Evolutionary conservation across 1,140 invertebrate species (phyloP).

Genomic region (Drosophila kepulauana): DNA sequence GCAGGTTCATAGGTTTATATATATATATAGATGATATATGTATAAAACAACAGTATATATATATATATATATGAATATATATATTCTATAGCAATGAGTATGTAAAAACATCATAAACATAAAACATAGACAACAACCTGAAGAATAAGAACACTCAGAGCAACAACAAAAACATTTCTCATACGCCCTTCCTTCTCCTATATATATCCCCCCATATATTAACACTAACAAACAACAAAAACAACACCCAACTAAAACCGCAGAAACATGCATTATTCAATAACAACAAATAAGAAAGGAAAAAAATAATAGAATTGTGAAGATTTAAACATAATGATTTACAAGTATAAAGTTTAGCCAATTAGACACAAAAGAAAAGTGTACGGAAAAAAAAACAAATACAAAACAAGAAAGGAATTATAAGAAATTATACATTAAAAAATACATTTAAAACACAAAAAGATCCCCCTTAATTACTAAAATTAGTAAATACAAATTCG

Average conservation of each 20-base stretch:
- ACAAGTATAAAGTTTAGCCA: conserved; percentile 79
- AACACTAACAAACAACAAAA: conserved; percentile 58
- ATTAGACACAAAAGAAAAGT: conserved; percentile 73
- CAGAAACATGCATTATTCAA: conserved; percentile 56
- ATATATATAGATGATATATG: conserved; percentile 44
- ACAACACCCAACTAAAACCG: conserved; percentile 43
- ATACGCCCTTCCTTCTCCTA: conserved; percentile 51
- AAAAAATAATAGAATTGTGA: conserved; percentile 70
- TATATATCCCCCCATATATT: conserved; percentile 6
- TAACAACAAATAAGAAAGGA: conserved; percentile 33
- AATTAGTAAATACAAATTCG: conserved; percentile 82
- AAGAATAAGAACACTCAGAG: conserved; percentile 38
- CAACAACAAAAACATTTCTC: conserved; percentile 69
- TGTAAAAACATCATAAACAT: conserved; percentile 58
- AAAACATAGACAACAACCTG: conserved; percentile 45
- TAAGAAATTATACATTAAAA: conserved; percentile 76
- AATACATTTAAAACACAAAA: conserved; percentile 59
- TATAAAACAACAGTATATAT: conserved; percentile 25
- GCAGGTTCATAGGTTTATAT: conserved; percentile 67
- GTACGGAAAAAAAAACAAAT: conserved; percentile 43
- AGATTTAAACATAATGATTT: conserved; percentile 67
- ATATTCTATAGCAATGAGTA: conserved; percentile 71
- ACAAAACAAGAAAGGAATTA: conserved; percentile 57
- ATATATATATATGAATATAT: conserved; percentile 42
- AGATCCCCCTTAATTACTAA: conserved; percentile 74